These are phyloP conservation scores for Junonia oenone DNA, from an alignment of 2,888 invertebrate species.

Conservation along the genomic window DNA sequence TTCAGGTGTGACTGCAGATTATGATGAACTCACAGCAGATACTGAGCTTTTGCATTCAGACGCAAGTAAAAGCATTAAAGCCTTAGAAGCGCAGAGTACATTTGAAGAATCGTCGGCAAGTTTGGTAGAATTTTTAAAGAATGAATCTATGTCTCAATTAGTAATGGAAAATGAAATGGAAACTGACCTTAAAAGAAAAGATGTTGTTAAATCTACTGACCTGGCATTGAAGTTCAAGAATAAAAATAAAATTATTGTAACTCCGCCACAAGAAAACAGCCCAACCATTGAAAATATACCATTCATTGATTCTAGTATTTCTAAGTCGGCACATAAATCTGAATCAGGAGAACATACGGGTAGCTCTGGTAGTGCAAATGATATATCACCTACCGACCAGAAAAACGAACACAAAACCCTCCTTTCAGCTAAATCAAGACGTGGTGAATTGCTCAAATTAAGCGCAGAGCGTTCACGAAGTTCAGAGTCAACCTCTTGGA, in stretches of 20 bases:
- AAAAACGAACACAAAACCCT: conserved; percentile 57
- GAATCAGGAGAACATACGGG: conserved; percentile 67
- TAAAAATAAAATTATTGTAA: conserved; percentile 80
- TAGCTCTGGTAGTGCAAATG: conserved; percentile 66
- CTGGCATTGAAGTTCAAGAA: conserved; percentile 69
- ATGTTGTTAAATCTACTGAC: conserved; percentile 51
- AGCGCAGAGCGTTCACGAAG: conserved; percentile 88
- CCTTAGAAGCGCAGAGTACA: conserved; percentile 78
- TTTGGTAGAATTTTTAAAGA: conserved; percentile 67
- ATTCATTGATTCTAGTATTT: conserved; percentile 65
- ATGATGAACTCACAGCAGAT: conserved; percentile 82
- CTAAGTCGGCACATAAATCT: conserved; percentile 59
- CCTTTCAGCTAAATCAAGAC: conserved; percentile 69
- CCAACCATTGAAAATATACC: conserved; percentile 78
- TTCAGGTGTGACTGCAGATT: conserved; percentile 84
- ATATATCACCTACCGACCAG: conserved; percentile 59
- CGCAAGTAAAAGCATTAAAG: conserved; percentile 44
- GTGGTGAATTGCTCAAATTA: conserved; percentile 80
- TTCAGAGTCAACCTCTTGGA: conserved; percentile 89
- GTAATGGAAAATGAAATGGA: conserved; percentile 66
- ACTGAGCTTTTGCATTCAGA: conserved; percentile 80
- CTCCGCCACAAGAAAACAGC: conserved; percentile 81
- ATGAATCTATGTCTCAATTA: conserved; percentile 63
- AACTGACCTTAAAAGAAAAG: conserved; percentile 49
- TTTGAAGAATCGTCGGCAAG: conserved; percentile 80